These are phyloP conservation scores for Anolis sagrei DNA, from an alignment of 2,113 vertebrate genomes.

Conservation along the genomic window DNA sequence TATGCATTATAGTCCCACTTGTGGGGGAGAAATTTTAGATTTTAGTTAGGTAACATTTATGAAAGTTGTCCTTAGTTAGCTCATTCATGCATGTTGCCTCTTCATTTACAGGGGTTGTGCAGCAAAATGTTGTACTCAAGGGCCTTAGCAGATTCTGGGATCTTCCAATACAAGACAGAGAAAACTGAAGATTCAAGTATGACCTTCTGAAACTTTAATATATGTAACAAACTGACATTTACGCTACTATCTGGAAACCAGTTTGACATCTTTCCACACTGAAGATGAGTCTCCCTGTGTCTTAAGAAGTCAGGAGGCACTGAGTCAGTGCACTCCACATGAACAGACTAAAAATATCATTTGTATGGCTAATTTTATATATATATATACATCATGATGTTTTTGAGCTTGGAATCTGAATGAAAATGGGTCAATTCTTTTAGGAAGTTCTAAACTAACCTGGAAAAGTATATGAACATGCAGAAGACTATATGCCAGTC, in stretches of 20 bases:
- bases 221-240: neutral
- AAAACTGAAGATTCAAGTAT: neutral
- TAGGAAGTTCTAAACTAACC: fast-evolving
- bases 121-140: neutral
- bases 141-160: neutral
- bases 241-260: neutral
- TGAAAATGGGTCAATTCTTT: neutral
- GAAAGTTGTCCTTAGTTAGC: too few species aligned
- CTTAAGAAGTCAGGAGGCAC: neutral
- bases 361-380: too few species aligned
- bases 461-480: neutral
- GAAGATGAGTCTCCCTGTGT: neutral
- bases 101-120: too few species aligned
- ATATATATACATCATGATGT: neutral
- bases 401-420: neutral
- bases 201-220: neutral
- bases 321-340: neutral
- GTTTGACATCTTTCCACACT: neutral
- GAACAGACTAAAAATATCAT: neutral
- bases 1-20: too few species aligned
- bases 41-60: too few species aligned
- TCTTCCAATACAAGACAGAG: neutral
- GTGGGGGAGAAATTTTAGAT: too few species aligned
- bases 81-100: too few species aligned
- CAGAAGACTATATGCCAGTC: neutral